Conservation (phyloP, 1,140 invertebrate genomes). For the Amphibalanus amphitrite region DNA sequence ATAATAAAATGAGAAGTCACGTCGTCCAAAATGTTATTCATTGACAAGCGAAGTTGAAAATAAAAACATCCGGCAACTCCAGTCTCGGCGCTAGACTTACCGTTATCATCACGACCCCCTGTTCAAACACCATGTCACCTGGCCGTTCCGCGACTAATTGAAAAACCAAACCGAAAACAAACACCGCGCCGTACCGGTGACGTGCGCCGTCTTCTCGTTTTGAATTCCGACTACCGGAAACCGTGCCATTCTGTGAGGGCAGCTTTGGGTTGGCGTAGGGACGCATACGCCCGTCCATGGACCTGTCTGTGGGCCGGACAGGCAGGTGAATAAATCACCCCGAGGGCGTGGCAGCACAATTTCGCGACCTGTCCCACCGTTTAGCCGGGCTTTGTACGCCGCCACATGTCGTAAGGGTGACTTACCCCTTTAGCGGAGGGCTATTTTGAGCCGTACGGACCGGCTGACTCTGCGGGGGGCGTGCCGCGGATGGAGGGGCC, state of each 20-base stretch:
- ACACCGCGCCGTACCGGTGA: not conserved
- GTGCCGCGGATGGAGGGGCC: no score
- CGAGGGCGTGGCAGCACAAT: not conserved
- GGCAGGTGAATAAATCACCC: not conserved
- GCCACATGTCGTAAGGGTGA: not conserved
- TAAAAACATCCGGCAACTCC: no score
- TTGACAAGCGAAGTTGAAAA: no score
- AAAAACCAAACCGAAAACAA: not conserved
- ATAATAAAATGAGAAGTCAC: no score
- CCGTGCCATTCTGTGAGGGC: not conserved
- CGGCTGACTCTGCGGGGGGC: no score
- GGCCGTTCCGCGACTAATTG: not conserved
- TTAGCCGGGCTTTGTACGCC: not conserved
- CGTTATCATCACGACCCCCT: no score
- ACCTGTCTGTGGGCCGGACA: not conserved
- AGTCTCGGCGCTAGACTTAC: no score
- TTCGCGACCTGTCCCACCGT: conserved; percentile 1
- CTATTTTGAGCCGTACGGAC: not conserved
- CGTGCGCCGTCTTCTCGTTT: not conserved
- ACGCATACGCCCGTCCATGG: no score
- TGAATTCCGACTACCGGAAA: not conserved
- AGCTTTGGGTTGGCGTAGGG: no score
- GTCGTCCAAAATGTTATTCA: no score
- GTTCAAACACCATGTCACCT: not conserved
- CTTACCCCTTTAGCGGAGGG: not conserved